phyloP scores from a whole-genome alignment of 53 echinoderm and acorn worm genomes.

The Astropecten irregularis region DNA sequence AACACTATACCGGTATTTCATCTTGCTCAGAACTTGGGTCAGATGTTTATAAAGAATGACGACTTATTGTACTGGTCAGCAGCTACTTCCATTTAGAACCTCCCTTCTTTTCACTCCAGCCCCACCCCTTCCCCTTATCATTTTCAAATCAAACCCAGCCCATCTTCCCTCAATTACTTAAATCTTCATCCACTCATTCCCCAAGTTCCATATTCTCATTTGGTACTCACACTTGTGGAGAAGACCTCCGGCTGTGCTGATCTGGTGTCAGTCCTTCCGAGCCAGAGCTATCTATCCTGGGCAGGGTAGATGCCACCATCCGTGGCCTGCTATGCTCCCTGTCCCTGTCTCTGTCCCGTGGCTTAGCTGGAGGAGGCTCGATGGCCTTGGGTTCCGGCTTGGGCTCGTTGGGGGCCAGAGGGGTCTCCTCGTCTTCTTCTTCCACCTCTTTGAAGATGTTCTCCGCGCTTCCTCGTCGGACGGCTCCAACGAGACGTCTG shows the following conservation, averaged over 20 bases:
- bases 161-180: too few species aligned
- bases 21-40: too few species aligned
- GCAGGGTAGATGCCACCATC: conserved; percentile 62
- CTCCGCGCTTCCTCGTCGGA: conserved; percentile 56
- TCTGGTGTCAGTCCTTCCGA: conserved; percentile 82
- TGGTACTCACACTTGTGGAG: conserved; percentile 76
- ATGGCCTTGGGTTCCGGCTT: conserved; percentile 44
- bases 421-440: conserved; percentile 41
- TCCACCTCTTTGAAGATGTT: conserved; percentile 48
- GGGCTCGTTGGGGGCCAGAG: conserved; percentile 40
- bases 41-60: too few species aligned
- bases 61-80: too few species aligned
- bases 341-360: conserved; percentile 24
- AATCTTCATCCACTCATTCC: too few species aligned
- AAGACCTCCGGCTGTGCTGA: conserved; percentile 65
- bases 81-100: too few species aligned
- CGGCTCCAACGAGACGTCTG: conserved; percentile 83
- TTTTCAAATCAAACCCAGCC: too few species aligned
- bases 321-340: conserved; percentile 27
- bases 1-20: too few species aligned
- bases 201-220: too few species aligned
- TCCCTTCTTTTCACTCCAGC: too few species aligned
- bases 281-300: conserved; percentile 95
- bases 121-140: too few species aligned
- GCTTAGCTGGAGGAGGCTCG: conserved; percentile 22